Conservation (phyloP, 1,140 invertebrate species). For the Oncopeltus fasciatus region DNA sequence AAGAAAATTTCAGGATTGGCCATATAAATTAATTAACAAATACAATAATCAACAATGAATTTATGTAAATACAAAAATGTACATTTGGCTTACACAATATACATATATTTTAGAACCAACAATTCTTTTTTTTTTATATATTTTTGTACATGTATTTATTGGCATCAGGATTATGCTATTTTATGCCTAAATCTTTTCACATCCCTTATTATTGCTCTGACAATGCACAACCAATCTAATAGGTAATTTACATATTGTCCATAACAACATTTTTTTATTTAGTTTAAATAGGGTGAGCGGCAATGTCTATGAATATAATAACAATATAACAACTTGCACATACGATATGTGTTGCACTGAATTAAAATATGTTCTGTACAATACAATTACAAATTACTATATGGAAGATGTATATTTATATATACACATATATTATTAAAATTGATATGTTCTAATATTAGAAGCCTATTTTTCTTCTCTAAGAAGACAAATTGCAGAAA, state of each 20-base stretch:
- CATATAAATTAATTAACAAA: background rate
- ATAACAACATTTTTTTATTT: background rate
- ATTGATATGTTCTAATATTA: conserved; percentile 12
- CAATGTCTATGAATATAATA: conserved; percentile 8
- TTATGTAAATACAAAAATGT: background rate
- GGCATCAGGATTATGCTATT: conserved; percentile 1
- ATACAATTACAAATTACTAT: conserved; percentile 7
- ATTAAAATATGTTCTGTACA: background rate
- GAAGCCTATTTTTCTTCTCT: no score
- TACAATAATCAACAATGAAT: conserved; percentile 1
- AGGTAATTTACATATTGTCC: conserved; percentile 9
- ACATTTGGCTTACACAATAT: conserved; percentile 13
- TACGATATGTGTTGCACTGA: conserved; percentile 8
- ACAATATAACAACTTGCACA: background rate
- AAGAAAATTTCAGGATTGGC: background rate
- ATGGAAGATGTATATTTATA: conserved; percentile 6
- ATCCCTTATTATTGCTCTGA: conserved; percentile 20
- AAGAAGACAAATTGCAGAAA: background rate
- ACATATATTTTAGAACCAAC: conserved; percentile 6
- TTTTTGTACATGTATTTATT: conserved; percentile 5
- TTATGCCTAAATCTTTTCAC: conserved; percentile 12
- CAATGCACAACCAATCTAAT: conserved; percentile 18
- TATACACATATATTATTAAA: conserved; percentile 4
- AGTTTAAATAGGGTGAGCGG: conserved; percentile 15
- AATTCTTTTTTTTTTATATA: no score